Evolutionary conservation across 2,888 invertebrate species (phyloP), one percentile per base, ranked within the genome.

Genomic region (Noctuana brunneofusca): DNA sequence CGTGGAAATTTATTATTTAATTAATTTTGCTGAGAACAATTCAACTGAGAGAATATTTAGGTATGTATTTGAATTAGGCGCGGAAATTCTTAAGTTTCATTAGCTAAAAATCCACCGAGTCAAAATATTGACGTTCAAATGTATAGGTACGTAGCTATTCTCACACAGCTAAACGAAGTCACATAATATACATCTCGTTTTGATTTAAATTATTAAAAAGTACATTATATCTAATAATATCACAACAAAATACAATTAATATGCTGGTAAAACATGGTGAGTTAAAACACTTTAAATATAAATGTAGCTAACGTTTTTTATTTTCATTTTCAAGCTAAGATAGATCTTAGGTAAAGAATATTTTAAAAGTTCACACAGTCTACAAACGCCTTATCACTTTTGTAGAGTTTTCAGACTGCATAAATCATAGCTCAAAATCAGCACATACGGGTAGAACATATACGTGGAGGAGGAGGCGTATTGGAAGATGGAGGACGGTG

Each of bases 401-500:
- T 9, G 1, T 30, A 41, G 41, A 41, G 16, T 41, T 41, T 41
- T 14, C 41, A 41, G 16, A 8, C 16, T 41, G 16, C 14, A 62
- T 49, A 55, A 62, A 55, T 62, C 55, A 62, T 55, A 55, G 62
- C 20, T 2, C 6, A 18, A 62, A 62, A 55, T 62, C 62, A 55
- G 11, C 12, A 43, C 30, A 43, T 27, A 48, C 41, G 30, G 3
- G 30, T 24, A 48, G 55, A 49, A 22, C 62, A 46, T 14, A 20
- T 27, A 56, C 58, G 63, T 56, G 64, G 55, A n/a, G 62, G 50
- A 68, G 68, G 64, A 68, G 69, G 69, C 66, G 69, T 67, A 66
- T 71, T 65, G 57, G 83, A 82, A 85, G 87, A 86, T 79, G 84
- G 83, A 84, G 84, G 80, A 76, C 84, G 85, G 79, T 14, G 41